Evolutionary conservation across 2,113 vertebrate genomes (phyloP), one percentile per base, ranked within the genome.

Genomic region (Archocentrus centrarchus): DNA sequence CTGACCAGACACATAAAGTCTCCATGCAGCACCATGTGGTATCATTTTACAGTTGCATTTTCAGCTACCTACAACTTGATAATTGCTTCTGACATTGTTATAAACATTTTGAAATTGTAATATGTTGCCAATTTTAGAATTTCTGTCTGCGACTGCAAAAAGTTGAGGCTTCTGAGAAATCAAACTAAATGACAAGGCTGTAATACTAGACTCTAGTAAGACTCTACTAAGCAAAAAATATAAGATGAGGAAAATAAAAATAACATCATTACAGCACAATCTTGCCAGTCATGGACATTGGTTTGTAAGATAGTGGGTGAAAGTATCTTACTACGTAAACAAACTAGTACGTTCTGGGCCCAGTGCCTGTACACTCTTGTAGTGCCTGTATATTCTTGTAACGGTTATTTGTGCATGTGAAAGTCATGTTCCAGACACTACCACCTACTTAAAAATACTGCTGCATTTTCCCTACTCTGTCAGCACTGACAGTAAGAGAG

Each of bases 401-500:
- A 27, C 50, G 61, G 64, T 75, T 66, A 79, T 90, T 83, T 79
- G 81, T 82, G 77, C 86, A 89, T 79, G 84, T 80, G 66, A 88
- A 86, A 88, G n/a, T 79, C 24, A 35, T 77, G 82, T 78, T 90
- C 37, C 53, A 85, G 75, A 77, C 57, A 90, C 20, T 75, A 55
- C 63, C 82, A 85, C 85, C 88, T 77, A 89, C 90, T 86, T 82
- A 82, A 78, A 88, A 87, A 78, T 79, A 60, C 68, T 58, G 73
- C 57, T 81, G 86, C 83, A 79, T 80, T 82, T 82, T 59, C 24
- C 58, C 73, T 68, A 37, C 63, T 86, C 83, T 79, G 63, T 83
- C 82, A 81, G 70, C 79, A 61, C 73, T 53, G 76, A 78, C 78
- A 62, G 64, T 50, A 59, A 87, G 64, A 60, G 76, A 87, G 82